Base-by-base conservation (phyloP, 2,797 vertebrate species). In the Trachurus trachurus region DNA sequence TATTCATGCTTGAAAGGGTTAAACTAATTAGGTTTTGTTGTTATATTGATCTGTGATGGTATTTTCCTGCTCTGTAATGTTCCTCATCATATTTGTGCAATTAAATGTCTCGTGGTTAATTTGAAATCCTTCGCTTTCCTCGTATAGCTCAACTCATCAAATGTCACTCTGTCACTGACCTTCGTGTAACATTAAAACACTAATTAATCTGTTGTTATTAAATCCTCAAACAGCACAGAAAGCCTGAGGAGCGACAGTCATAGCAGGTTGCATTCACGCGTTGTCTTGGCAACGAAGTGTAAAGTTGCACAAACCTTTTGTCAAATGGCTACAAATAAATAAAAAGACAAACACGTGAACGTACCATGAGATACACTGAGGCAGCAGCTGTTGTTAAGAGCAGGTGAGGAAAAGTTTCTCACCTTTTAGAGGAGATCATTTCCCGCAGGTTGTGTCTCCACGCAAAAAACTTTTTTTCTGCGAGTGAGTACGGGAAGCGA, bases 231-330 rank as follows among this genome's bases (percentile, higher is more conserved):
- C 1, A 45, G 8, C 2, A 0, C 31, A 22, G 5, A 44, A 21
- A 72, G 8, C 26, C 3, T n/a, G 0, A 42, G 63, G 8, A 34
- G 31, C 19, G 22, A 45, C 22, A 50, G 10, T 31, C 19, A 17
- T 17, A 34, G 44, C 4, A 34, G n/a, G 19, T 45, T 19, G 69
- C 45, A 1, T 44, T 49, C n/a, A 31, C 61, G 4, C 77, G 94
- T 95, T 88, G 90, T 67, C 91, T 94, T 94, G 88, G 86, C 85
- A 95, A 95, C 95, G 49, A 34, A 21, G 66, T 69, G 59, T 49
- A 31, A 70, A 74, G 76, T 76, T 57, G 83, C 39, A 56, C 34
- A 74, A 80, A 66, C 4, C 34, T 56, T 71, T 63, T 17, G 2
- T 53, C 4, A 13, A 9, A 17, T 3, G 6, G 31, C 3, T 7